Percentiles rank a stretch among this genome's conserved stretches.
phyloP scores from a whole-genome alignment of 1,140 invertebrate species.

The Trachymyrmex cornetzi region DNA sequence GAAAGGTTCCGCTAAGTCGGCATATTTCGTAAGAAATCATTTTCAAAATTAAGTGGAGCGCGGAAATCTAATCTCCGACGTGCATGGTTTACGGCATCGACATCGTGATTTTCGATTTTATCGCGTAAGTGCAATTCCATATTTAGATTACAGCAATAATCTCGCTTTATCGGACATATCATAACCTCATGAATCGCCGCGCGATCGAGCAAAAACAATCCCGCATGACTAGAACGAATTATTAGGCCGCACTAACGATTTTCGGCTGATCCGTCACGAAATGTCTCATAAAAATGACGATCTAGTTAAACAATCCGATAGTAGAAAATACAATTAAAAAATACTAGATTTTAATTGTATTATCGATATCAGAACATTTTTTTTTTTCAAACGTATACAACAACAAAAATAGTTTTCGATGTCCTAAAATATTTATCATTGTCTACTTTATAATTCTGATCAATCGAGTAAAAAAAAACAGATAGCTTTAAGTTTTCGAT shows the following conservation, averaged over 20 bases:
- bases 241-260: neutral
- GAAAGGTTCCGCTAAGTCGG: neutral
- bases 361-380: neutral
- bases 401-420: neutral
- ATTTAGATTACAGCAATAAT: conserved; percentile 30
- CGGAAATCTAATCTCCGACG: conserved; percentile 4
- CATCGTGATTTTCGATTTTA: neutral
- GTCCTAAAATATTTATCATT: conserved; percentile 14
- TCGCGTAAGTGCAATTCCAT: conserved; percentile 20
- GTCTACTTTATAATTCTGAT: conserved; percentile 8
- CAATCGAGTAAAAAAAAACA: conserved; percentile 48
- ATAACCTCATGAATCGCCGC: neutral
- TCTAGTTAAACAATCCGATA: neutral
- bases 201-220: conserved; percentile 12
- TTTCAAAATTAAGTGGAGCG: conserved; percentile 44
- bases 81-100: neutral
- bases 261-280: neutral
- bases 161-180: neutral
- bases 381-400: neutral
- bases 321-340: too few relatives aligned
- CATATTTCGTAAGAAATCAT: conserved; percentile 58
- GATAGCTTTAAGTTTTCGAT: neutral
- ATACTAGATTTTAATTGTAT: neutral
- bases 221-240: neutral
- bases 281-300: neutral